These are phyloP conservation scores for Loripinus fragilis DNA, from an alignment of 2,888 invertebrate genomes.

Conservation along the genomic window DNA sequence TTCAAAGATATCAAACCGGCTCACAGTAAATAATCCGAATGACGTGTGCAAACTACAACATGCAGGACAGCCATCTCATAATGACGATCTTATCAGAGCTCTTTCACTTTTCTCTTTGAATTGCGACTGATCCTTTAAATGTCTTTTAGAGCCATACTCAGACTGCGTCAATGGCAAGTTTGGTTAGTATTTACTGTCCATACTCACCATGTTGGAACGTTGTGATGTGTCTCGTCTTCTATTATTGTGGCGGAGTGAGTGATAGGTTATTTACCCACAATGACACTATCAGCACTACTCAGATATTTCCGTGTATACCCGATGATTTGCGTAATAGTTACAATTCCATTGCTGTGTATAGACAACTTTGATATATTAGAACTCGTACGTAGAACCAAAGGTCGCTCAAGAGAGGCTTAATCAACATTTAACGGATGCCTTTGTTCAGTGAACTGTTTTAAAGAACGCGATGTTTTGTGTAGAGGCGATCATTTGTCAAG, in stretches of 20 bases:
- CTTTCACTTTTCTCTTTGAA: not conserved
- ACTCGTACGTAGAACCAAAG: not conserved
- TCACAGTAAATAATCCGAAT: no score
- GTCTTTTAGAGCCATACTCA: not conserved
- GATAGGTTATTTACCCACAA: slow-evolving; percentile 11
- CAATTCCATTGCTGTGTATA: not conserved
- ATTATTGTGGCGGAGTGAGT: not conserved
- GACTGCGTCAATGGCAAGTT: not conserved
- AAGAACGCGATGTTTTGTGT: slow-evolving; percentile 8
- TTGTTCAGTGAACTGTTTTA: slow-evolving; percentile 9
- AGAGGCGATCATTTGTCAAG: not conserved
- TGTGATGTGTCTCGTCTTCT: not conserved
- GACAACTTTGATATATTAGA: slow-evolving; percentile 10
- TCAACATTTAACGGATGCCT: slow-evolving; percentile 10
- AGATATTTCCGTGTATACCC: slow-evolving; percentile 11
- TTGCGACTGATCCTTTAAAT: not conserved
- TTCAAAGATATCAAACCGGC: not conserved
- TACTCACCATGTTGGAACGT: not conserved
- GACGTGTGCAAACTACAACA: no score
- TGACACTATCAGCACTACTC: slow-evolving; percentile 1
- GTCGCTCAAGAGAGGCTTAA: not conserved
- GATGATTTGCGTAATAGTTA: slow-evolving; percentile 14
- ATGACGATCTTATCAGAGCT: no score
- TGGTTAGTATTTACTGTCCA: not conserved
- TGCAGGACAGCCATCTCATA: no score